phyloP scores from a whole-genome alignment of 2,888 invertebrate species.

The Dasypolia templi region DNA sequence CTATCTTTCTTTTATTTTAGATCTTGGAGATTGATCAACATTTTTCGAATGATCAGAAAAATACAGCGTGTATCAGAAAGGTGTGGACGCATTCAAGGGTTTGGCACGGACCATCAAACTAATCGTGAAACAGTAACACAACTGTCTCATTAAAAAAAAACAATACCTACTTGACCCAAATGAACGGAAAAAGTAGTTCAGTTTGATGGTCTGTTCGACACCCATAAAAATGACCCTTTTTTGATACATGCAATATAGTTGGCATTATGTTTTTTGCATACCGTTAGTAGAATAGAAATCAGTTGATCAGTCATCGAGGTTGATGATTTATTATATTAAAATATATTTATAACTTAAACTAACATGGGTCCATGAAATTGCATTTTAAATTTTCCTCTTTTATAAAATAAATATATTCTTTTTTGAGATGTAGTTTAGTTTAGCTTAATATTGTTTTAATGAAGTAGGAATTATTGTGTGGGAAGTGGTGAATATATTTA shows the following conservation, averaged over 20 bases:
- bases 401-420: conserved; percentile 30
- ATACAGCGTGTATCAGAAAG: not conserved
- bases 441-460: conserved; percentile 13
- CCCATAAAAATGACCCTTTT: not conserved
- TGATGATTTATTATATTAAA: not conserved
- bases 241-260: not conserved
- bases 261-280: conserved; percentile 7
- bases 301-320: not conserved
- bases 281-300: not conserved
- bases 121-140: not conserved
- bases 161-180: not conserved
- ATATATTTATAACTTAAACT: conserved; percentile 7
- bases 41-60: conserved; percentile 10
- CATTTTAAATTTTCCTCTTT: conserved; percentile 60
- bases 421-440: conserved; percentile 12
- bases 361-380: conserved; percentile 66
- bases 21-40: conserved; percentile 6
- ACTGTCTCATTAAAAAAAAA: not conserved
- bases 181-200: not conserved
- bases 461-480: not conserved
- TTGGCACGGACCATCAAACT: not conserved
- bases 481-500: conserved; percentile 26
- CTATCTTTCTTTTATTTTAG: conserved; percentile 2
- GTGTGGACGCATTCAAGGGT: not conserved
- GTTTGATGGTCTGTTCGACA: too few species aligned